Evolutionary conservation across 2,888 invertebrate genomes (phyloP).

Genomic region (Aproaerema taeniolella): DNA sequence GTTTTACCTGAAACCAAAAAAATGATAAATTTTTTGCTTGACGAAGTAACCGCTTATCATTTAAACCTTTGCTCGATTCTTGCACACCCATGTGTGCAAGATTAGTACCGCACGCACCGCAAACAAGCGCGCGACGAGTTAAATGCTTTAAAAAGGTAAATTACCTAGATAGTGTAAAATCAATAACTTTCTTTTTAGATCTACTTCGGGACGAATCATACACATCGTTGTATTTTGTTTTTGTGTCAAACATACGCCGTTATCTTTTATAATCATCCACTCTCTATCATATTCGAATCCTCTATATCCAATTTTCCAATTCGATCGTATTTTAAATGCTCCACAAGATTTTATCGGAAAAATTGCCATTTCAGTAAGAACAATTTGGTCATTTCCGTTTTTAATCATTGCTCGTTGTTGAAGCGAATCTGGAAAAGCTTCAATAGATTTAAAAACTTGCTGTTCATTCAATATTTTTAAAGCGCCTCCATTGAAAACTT

Average conservation of each 20-base stretch:
- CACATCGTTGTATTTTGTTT: slow-evolving; percentile 90
- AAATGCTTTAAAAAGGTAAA: too few relatives aligned
- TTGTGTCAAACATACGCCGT: slow-evolving; percentile 91
- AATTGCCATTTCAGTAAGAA: slow-evolving; percentile 64
- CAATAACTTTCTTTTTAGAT: slow-evolving; percentile 74
- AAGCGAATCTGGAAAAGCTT: neutral
- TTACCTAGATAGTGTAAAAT: slow-evolving; percentile 80
- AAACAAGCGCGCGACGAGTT: too few relatives aligned
- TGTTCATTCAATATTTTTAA: slow-evolving; percentile 28
- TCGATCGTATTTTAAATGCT: slow-evolving; percentile 79
- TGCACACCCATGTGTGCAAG: too few relatives aligned
- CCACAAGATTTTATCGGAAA: slow-evolving; percentile 96
- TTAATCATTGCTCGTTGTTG: too few relatives aligned
- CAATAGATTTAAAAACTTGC: slow-evolving; percentile 20
- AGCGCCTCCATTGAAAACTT: slow-evolving; percentile 25
- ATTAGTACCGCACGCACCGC: too few relatives aligned
- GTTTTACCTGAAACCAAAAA: slow-evolving; percentile 62
- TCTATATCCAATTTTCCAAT: slow-evolving; percentile 85
- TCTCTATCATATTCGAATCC: slow-evolving; percentile 93
- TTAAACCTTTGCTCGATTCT: too few relatives aligned
- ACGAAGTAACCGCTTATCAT: too few relatives aligned
- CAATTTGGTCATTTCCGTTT: too few relatives aligned
- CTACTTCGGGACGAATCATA: slow-evolving; percentile 84
- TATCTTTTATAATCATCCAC: slow-evolving; percentile 93
- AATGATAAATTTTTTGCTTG: too few relatives aligned